Base-by-base conservation (phyloP, 2,797 vertebrate species). In the Chelmon rostratus region DNA sequence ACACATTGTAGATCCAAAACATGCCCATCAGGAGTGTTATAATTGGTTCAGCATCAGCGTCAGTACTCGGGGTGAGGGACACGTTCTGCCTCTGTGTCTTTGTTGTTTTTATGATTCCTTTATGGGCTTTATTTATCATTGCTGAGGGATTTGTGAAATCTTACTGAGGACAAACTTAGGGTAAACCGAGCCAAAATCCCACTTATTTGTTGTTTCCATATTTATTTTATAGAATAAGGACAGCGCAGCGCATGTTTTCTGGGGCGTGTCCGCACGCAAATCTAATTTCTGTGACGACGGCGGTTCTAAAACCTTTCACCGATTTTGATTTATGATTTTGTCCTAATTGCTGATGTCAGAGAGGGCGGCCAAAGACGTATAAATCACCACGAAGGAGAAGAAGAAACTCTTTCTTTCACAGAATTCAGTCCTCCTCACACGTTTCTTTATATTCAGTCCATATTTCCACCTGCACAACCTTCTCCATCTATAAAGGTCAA, bases 21-120 rank as follows among this genome's bases (percentile, higher is more conserved):
- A 91, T 92, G 88, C 82, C 92, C 85, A 79, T 90, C 82, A 92
- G 91, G 90, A 89, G 75, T 50, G 82, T 91, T 91, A 70, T 92
- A 92, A 93, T 92, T 94, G 89, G 89, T 86, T 88, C 78, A 42
- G 63, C 79, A 54, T 73, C 37, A 56, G 70, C 68, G 58, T 67
- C 63, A 59, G 73, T 50, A 68, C 66, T 80, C 40, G 10, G 76
- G 57, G 81, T 83, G 82, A 79, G 85, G 85, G 85, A 82, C 74
- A 57, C 40, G 6, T 68, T 86, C 82, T 73, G 49, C 63, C 68
- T 82, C 68, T 47, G n/a, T 31, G 68, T 79, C 54, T 79, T 42
- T 65, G 74, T 74, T 81, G 57, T 76, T 76, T 86, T 78, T 59
- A 28, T 40, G 47, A 68, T 9, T 44, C 25, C 58, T 65, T 73